Conservation (phyloP, 1,140 invertebrate genomes). For the Drosophila carrolli region DNA sequence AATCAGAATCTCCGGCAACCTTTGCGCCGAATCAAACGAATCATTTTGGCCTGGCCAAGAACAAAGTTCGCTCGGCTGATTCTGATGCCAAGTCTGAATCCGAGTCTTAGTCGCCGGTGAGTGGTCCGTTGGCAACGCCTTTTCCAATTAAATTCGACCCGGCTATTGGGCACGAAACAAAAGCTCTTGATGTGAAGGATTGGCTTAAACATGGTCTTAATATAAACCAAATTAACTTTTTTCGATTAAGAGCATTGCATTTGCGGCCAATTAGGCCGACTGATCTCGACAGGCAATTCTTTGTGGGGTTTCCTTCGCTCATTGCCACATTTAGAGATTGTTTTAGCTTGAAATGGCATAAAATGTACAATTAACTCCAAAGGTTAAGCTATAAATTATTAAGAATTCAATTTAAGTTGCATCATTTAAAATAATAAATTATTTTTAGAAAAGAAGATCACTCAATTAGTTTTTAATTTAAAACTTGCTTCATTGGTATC, state of each 20-base stretch:
- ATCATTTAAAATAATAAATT: too few relatives aligned
- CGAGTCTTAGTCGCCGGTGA: constrained; percentile 10
- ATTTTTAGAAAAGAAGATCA: too few relatives aligned
- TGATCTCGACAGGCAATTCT: not conserved
- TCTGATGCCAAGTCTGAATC: not conserved
- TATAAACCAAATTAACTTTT: constrained; percentile 21
- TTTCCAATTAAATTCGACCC: constrained; percentile 54
- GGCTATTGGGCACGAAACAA: constrained; percentile 46
- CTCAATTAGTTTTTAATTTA: too few relatives aligned
- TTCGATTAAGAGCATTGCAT: constrained; percentile 6
- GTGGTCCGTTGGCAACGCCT: constrained; percentile 52
- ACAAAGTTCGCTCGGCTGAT: constrained; percentile 15
- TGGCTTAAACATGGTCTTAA: constrained; percentile 13
- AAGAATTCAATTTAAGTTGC: too few relatives aligned
- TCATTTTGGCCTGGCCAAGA: constrained; percentile 25
- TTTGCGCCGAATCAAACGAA: constrained; percentile 21
- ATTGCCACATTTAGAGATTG: constrained; percentile 1
- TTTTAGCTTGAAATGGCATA: not conserved
- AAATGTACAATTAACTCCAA: too few relatives aligned
- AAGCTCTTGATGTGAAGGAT: constrained; percentile 32
- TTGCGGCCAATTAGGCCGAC: not conserved
- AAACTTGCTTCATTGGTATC: too few relatives aligned
- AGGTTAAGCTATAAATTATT: too few relatives aligned
- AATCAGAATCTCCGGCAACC: constrained; percentile 18
- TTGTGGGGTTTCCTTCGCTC: not conserved